Conservation (phyloP, 2,113 vertebrate genomes). For the Plotosus lineatus region DNA sequence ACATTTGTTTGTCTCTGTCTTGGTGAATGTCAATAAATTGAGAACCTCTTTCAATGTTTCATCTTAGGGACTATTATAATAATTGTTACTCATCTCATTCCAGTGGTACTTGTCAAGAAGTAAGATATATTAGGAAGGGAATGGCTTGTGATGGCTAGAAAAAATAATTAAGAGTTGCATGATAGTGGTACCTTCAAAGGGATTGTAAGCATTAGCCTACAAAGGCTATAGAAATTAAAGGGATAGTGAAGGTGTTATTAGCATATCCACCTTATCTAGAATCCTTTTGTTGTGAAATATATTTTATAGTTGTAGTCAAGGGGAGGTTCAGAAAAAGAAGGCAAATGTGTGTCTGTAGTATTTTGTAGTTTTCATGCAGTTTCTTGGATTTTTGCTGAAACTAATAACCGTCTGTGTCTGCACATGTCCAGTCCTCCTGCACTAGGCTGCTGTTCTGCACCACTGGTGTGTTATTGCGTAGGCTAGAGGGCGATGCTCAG, state of each 20-base stretch:
- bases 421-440: conserved; percentile 76
- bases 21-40: no score
- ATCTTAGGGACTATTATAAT: no score
- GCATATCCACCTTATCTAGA: neutral
- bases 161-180: no score
- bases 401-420: neutral
- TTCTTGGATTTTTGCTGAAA: neutral
- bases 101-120: no score
- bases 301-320: neutral
- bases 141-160: no score
- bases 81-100: no score
- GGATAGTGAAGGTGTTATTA: neutral
- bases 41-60: no score
- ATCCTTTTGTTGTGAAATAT: neutral
- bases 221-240: neutral
- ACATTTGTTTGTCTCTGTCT: no score
- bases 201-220: no score
- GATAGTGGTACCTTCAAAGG: no score
- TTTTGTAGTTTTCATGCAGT: neutral
- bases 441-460: conserved; percentile 96
- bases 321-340: neutral
- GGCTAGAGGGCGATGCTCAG: conserved; percentile 84
- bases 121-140: no score
- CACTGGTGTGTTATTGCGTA: conserved; percentile 88
- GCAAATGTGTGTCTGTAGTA: neutral